Base-by-base conservation (phyloP, 2,888 invertebrate species). In the Lagria hirta region DNA sequence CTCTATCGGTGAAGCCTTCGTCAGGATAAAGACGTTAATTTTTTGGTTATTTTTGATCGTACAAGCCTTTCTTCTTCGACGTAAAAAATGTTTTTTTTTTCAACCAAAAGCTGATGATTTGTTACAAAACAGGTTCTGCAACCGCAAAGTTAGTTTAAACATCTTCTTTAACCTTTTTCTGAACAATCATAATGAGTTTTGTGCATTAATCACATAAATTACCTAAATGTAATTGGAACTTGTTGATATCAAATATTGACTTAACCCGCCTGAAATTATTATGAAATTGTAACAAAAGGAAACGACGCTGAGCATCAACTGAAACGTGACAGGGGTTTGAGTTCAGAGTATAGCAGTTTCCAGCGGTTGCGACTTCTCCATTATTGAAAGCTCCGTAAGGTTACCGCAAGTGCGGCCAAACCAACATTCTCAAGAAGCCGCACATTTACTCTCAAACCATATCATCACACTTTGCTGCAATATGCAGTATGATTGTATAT, bases 381-480 rank as follows among this genome's bases (percentile, higher is more conserved):
- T 51, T 51, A 51, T 51, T 49, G 42, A 44, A 40, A 46, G 43
- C 43, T 43, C 36, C 36, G 37, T 43, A 43, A 42, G 33, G 33
- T 22, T 24, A 24, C 34, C 41, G 35, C 42, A 46, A 41, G 35
- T 41, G 35, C 35, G 35, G 41, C 45, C 40, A 34, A 26, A 29
- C 29, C 29, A 32, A 22, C 32, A 36, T 43, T 43, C 43, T 43
- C 35, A 24, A 43, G 27, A 40, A 45, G 30, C 46, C 41, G 28
- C 43, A 47, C 37, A 37, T 38, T 43, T 29, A 28, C 43, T 34
- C 12, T 18, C 18, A 45, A 36, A 34, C 45, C 48, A 38, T 47
- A 51, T 54, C 54, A 54, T 54, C 49, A 49, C 51, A 49, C 48
- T 54, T 54, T 54, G 49, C 49, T 49, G 49, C 47, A 38, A 38